These are phyloP conservation scores for Phrixothrix hirtus DNA, from an alignment of 2,888 invertebrate species.

Conservation along the genomic window DNA sequence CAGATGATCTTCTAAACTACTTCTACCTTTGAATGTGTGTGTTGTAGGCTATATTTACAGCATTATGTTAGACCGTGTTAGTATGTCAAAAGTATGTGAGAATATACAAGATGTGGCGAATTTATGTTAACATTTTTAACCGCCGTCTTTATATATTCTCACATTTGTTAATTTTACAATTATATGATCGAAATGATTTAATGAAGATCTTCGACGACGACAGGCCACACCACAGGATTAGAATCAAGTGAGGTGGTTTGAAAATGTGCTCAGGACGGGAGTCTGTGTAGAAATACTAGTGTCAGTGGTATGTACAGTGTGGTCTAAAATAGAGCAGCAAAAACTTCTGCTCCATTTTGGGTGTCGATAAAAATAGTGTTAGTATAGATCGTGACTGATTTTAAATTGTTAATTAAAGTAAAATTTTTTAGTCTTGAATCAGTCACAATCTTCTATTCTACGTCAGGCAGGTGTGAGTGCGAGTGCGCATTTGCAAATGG, in stretches of 20 bases:
- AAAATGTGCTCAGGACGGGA: constrained; percentile 57
- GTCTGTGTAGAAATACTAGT: constrained; percentile 56
- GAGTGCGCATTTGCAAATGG: constrained; percentile 25
- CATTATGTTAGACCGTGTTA: constrained; percentile 55
- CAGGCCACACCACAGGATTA: constrained; percentile 47
- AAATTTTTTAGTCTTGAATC: too few relatives aligned
- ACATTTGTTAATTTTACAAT: constrained; percentile 22
- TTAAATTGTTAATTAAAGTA: too few relatives aligned
- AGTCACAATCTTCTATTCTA: constrained; percentile 15
- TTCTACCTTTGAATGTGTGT: constrained; percentile 56
- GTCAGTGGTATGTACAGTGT: constrained; percentile 54
- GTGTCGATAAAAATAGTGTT: not conserved
- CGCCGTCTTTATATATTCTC: constrained; percentile 1
- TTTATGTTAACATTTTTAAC: too few relatives aligned
- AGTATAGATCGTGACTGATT: not conserved
- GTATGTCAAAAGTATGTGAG: constrained; percentile 39
- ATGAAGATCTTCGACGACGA: constrained; percentile 40
- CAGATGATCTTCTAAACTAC: constrained; percentile 51
- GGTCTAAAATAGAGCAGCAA: constrained; percentile 28
- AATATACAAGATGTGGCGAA: constrained; percentile 18
- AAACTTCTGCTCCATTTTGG: not conserved
- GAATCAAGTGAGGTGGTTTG: constrained; percentile 58
- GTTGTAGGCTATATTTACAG: constrained; percentile 55
- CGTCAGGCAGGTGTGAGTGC: constrained; percentile 27
- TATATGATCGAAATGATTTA: constrained; percentile 23